These are phyloP conservation scores for Wiebesia pumilae DNA, from an alignment of 1,140 invertebrate species.

Conservation along the genomic window DNA sequence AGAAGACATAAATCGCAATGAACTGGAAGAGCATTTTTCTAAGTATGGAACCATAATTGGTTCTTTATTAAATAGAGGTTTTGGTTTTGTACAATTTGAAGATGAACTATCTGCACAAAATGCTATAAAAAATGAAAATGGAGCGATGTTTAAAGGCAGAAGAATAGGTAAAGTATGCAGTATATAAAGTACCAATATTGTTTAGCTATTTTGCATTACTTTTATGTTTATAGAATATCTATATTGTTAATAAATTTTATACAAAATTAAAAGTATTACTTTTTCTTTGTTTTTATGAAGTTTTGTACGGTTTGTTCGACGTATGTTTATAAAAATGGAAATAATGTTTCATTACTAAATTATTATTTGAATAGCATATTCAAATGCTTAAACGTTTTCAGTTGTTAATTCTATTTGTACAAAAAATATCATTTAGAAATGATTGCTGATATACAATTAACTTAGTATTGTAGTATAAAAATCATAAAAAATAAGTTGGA, in stretches of 20 bases:
- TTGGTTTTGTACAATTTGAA: constrained; percentile 91
- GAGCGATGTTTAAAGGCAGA: constrained; percentile 82
- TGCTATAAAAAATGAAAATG: constrained; percentile 83
- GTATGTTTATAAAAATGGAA: no score
- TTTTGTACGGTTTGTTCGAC: no score
- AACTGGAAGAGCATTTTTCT: constrained; percentile 84
- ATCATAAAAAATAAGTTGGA: constrained; percentile 9
- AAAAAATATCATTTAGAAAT: no score
- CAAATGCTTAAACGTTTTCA: no score
- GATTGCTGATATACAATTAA: no score
- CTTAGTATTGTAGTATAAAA: constrained; percentile 8
- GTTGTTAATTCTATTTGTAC: no score
- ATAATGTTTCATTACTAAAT: no score
- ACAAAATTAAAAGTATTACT: neutral
- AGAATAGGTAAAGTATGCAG: constrained; percentile 65
- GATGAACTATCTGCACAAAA: constrained; percentile 82
- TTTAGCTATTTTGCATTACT: neutral
- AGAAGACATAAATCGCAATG: constrained; percentile 79
- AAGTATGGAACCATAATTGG: constrained; percentile 84
- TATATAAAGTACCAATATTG: no score
- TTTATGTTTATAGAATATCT: neutral
- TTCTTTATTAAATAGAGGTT: constrained; percentile 83
- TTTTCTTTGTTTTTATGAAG: no score
- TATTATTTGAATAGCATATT: no score
- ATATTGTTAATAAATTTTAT: neutral